Evolutionary conservation across 2,797 vertebrate genomes (phyloP).

Genomic region (Vespertilio murinus): DNA sequence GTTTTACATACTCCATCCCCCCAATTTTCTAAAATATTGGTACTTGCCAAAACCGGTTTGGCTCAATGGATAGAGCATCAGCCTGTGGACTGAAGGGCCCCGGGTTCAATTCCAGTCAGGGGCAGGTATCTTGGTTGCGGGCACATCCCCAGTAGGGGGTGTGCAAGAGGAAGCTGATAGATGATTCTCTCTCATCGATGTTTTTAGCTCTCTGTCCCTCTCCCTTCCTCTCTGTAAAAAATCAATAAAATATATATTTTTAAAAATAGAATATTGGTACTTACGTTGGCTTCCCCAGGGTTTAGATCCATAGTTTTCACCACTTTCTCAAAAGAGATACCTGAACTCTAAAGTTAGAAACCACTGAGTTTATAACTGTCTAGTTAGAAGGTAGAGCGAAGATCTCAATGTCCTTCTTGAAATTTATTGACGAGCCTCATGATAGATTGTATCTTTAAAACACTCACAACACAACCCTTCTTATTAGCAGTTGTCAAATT

Average conservation of each 20-base stretch:
- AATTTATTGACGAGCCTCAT: neutral
- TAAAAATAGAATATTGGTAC: neutral
- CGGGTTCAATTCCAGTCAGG: too few species aligned
- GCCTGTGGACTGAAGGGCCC: too few species aligned
- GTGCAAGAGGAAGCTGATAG: too few species aligned
- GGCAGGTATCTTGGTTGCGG: too few species aligned
- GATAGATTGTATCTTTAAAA: conserved; percentile 16
- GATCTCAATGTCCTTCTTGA: conserved; percentile 2
- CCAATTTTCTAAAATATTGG: neutral
- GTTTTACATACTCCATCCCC: neutral
- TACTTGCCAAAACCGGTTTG: too few species aligned
- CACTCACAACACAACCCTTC: neutral
- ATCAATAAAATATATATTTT: too few species aligned
- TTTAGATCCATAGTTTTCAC: neutral
- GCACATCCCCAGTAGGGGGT: too few species aligned
- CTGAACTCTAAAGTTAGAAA: neutral
- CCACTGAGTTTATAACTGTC: neutral
- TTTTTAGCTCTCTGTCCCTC: too few species aligned
- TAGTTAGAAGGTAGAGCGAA: neutral
- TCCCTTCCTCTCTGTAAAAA: too few species aligned
- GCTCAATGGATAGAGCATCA: too few species aligned
- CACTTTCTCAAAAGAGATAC: neutral
- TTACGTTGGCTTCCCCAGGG: neutral
- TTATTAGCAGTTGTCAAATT: neutral
- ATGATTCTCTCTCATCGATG: too few species aligned